Evolutionary conservation across 2,113 vertebrate genomes (phyloP).

Genomic region (Planiliza haematocheilus): DNA sequence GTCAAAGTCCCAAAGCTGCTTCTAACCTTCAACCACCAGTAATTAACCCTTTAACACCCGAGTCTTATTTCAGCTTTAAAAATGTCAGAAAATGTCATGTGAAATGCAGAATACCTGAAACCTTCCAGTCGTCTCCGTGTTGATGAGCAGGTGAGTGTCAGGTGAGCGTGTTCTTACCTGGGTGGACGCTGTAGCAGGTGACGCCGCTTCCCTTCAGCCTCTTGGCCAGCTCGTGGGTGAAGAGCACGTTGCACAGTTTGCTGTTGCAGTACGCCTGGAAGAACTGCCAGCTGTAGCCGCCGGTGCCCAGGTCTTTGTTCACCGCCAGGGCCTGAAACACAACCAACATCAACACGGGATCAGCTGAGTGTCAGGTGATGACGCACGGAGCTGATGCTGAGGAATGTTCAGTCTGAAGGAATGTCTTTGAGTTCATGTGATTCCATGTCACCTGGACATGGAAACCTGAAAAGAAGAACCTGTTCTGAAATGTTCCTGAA

Average conservation of each 20-base stretch:
- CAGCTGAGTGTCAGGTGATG: background rate
- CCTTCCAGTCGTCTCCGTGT: too few species aligned
- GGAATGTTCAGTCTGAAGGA: background rate
- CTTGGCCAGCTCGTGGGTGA: constrained; percentile 85
- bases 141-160: too few species aligned
- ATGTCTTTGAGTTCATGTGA: background rate
- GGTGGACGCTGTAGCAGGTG: constrained; percentile 87
- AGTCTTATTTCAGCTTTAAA: too few species aligned
- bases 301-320: constrained; percentile 71
- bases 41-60: too few species aligned
- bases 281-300: constrained; percentile 78
- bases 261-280: constrained; percentile 89
- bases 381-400: too few species aligned
- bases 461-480: too few species aligned
- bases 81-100: too few species aligned
- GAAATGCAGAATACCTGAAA: too few species aligned
- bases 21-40: too few species aligned
- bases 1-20: too few species aligned
- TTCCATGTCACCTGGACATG: too few species aligned
- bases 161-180: constrained; percentile 56
- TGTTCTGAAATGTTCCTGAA: too few species aligned
- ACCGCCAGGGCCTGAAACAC: constrained; percentile 43
- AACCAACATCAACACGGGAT: background rate
- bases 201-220: constrained; percentile 85
- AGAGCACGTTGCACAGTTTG: constrained; percentile 86